These are phyloP conservation scores for Merodon equestris DNA, from an alignment of 2,888 invertebrate genomes.

Conservation along the genomic window DNA sequence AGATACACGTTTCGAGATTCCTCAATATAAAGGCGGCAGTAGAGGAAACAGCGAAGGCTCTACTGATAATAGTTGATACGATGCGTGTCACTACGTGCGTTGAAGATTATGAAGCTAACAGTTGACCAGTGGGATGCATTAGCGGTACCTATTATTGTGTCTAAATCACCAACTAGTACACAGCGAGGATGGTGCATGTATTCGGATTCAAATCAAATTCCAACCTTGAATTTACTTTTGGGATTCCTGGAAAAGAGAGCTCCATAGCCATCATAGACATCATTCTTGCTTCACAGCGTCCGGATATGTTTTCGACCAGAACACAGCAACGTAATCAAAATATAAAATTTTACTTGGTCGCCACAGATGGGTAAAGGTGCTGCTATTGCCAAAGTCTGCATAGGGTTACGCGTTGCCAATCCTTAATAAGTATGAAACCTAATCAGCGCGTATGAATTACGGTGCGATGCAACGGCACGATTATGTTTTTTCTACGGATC, in stretches of 20 bases:
- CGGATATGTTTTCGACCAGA: neutral
- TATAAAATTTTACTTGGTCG: conserved; percentile 6
- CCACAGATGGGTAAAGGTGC: conserved; percentile 7
- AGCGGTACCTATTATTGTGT: conserved; percentile 29
- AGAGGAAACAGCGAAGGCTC: conserved; percentile 29
- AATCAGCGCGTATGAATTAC: no score
- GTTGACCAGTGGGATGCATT: conserved; percentile 27
- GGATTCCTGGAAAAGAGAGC: conserved; percentile 37
- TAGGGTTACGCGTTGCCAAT: conserved; percentile 10
- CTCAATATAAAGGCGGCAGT: no score
- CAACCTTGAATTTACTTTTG: conserved; percentile 9
- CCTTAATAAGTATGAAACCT: conserved; percentile 13
- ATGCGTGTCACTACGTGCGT: conserved; percentile 41
- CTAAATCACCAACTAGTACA: conserved; percentile 22
- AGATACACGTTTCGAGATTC: conserved; percentile 46
- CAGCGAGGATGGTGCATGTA: conserved; percentile 32
- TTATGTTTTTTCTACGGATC: no score
- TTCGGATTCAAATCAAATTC: conserved; percentile 19
- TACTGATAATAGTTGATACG: conserved; percentile 42
- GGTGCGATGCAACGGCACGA: no score
- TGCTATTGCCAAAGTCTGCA: conserved; percentile 23
- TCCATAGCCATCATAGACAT: conserved; percentile 22
- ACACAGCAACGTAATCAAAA: neutral
- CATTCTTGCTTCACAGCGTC: neutral
- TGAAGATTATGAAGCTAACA: conserved; percentile 28